Evolutionary conservation across 2,797 vertebrate genomes (phyloP).

Genomic region (Centropyge bicolor): DNA sequence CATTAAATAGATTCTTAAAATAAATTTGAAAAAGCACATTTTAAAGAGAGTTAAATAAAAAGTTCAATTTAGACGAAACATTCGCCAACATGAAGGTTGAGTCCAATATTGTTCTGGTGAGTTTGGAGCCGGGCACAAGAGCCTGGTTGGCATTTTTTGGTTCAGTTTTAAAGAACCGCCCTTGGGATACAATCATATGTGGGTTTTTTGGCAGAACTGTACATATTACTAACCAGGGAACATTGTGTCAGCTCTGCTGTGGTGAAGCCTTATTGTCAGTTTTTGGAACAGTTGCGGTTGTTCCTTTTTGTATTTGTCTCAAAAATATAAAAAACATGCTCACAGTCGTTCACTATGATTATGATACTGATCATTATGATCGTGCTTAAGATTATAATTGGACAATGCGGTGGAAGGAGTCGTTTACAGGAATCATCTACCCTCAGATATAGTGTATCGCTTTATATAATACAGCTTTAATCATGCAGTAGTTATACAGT

Average conservation of each 20-base stretch:
- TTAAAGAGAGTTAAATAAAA: neutral
- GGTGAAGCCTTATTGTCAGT: conserved; percentile 50
- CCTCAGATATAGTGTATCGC: neutral
- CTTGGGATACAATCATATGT: conserved; percentile 46
- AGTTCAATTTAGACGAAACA: neutral
- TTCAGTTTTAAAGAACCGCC: conserved; percentile 47
- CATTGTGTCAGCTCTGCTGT: conserved; percentile 46
- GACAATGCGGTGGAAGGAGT: neutral
- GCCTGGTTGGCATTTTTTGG: conserved; percentile 27
- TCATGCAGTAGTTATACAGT: neutral
- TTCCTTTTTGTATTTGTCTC: conserved; percentile 54
- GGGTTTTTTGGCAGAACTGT: conserved; percentile 44
- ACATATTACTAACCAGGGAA: conserved; percentile 62
- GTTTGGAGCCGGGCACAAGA: conserved; percentile 23
- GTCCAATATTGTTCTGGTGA: neutral
- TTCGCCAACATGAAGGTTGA: neutral
- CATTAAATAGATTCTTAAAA: neutral
- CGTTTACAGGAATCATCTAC: conserved; percentile 1
- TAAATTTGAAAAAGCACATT: neutral
- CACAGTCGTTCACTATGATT: conserved; percentile 20
- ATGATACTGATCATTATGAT: neutral
- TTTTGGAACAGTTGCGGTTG: conserved; percentile 46
- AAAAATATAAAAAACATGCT: conserved; percentile 38
- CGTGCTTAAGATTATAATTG: neutral
- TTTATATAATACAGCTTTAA: neutral